A percentile compares a stretch with the other conserved stretches of the same genome.
Conservation (phyloP, 1,140 invertebrate genomes). For the Lepidotrigona ventralis region DNA sequence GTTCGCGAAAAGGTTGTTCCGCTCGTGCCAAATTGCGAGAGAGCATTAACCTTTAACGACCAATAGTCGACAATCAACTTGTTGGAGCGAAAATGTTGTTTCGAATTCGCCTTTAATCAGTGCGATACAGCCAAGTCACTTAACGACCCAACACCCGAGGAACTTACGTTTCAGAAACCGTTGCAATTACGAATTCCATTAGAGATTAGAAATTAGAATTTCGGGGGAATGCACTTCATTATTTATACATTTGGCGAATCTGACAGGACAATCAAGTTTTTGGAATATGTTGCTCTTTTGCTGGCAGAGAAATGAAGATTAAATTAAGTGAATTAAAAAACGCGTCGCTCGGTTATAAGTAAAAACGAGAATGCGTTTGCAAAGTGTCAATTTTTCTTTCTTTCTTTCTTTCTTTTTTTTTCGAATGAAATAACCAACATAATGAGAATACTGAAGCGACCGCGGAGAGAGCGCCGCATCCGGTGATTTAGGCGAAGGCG, state of each 20-base stretch:
- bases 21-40: background rate
- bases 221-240: background rate
- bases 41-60: background rate
- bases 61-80: background rate
- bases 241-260: background rate
- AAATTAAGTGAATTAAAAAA: background rate
- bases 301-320: background rate
- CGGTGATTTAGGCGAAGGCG: constrained; percentile 43
- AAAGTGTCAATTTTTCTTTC: background rate
- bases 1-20: background rate
- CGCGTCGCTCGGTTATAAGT: background rate
- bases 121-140: background rate
- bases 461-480: constrained; percentile 39
- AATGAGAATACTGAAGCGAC: constrained; percentile 2
- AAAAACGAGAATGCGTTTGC: background rate
- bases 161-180: background rate
- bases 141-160: background rate
- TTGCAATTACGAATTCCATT: background rate
- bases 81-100: background rate
- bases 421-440: background rate
- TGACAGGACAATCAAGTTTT: background rate
- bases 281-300: background rate
- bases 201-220: background rate
- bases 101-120: constrained; percentile 1
- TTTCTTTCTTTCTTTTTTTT: no score